phyloP scores from a whole-genome alignment of 2,113 vertebrate genomes.

The Upupa epops region DNA sequence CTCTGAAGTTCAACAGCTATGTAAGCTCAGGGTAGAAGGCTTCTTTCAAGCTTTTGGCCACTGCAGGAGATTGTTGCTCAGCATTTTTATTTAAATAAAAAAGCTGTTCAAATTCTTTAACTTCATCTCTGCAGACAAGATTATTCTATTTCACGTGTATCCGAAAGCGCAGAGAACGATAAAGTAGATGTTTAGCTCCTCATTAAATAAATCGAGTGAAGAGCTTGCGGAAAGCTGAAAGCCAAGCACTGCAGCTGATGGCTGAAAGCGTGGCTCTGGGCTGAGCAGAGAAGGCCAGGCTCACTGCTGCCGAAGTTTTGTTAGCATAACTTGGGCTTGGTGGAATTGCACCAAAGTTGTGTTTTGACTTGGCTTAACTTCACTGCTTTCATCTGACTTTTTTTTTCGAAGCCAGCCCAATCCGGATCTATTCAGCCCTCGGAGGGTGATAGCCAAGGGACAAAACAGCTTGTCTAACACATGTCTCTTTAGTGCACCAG shows the following conservation, averaged over 20 bases:
- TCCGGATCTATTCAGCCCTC: slow-evolving; percentile 70
- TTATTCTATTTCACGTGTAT: slow-evolving; percentile 30
- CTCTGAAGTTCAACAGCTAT: slow-evolving; percentile 21
- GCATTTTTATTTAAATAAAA: slow-evolving; percentile 33
- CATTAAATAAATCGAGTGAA: slow-evolving; percentile 52
- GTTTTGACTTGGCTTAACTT: slow-evolving; percentile 66
- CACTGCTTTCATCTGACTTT: slow-evolving; percentile 72
- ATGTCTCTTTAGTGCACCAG: slow-evolving; percentile 73
- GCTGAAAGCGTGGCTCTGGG: slow-evolving; percentile 54
- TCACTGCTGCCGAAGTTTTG: background rate
- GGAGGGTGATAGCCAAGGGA: slow-evolving; percentile 66
- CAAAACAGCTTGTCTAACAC: slow-evolving; percentile 73
- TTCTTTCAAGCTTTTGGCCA: slow-evolving; percentile 45
- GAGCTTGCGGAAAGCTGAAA: slow-evolving; percentile 34
- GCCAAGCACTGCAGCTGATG: slow-evolving; percentile 24
- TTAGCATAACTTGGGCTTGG: slow-evolving; percentile 28
- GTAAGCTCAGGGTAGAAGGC: slow-evolving; percentile 35
- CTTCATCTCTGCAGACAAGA: background rate
- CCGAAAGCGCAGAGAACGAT: slow-evolving; percentile 27
- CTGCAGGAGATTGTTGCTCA: slow-evolving; percentile 51
- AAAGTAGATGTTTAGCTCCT: slow-evolving; percentile 53
- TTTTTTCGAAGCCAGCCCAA: slow-evolving; percentile 73
- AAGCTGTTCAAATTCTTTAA: background rate
- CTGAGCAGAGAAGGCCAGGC: slow-evolving; percentile 46
- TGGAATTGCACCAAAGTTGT: slow-evolving; percentile 52